Percentiles rank a stretch among this genome's conserved stretches.
Evolutionary conservation across 2,797 vertebrate genomes (phyloP).

Genomic region (Steatocranus sp.): DNA sequence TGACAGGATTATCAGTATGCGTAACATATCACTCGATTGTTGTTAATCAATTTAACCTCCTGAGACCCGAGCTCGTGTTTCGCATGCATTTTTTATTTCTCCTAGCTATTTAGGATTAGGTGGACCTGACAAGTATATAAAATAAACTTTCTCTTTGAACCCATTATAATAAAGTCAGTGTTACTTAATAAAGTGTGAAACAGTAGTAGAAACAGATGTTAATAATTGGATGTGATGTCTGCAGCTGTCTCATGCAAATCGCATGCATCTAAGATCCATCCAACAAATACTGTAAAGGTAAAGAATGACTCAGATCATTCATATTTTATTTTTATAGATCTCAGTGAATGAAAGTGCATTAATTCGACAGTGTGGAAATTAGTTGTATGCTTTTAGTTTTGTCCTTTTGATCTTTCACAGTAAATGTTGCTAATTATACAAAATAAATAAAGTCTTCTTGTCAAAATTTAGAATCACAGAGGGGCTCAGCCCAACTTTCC

Average conservation of each 20-base stretch:
- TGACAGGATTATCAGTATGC: constrained; percentile 20
- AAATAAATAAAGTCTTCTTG: neutral
- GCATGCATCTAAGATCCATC: neutral
- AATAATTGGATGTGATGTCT: neutral
- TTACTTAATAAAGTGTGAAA: neutral
- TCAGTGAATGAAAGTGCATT: neutral
- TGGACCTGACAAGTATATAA: neutral
- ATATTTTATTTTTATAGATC: neutral
- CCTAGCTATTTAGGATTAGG: neutral
- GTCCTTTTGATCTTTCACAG: neutral
- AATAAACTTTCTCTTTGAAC: neutral
- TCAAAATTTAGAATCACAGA: fast-evolving
- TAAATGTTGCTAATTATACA: neutral
- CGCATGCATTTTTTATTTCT: neutral
- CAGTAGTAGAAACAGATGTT: neutral
- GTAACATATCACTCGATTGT: neutral
- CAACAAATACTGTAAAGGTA: neutral
- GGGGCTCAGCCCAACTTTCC: neutral
- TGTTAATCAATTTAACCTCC: constrained; percentile 10
- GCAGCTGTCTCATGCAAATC: neutral
- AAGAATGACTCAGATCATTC: neutral
- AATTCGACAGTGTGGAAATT: neutral
- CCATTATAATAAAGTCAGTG: neutral
- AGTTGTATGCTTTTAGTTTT: neutral
- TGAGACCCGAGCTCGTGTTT: neutral